These are phyloP conservation scores for Leptosomus discolor DNA, from an alignment of 2,113 vertebrate species.

Conservation along the genomic window DNA sequence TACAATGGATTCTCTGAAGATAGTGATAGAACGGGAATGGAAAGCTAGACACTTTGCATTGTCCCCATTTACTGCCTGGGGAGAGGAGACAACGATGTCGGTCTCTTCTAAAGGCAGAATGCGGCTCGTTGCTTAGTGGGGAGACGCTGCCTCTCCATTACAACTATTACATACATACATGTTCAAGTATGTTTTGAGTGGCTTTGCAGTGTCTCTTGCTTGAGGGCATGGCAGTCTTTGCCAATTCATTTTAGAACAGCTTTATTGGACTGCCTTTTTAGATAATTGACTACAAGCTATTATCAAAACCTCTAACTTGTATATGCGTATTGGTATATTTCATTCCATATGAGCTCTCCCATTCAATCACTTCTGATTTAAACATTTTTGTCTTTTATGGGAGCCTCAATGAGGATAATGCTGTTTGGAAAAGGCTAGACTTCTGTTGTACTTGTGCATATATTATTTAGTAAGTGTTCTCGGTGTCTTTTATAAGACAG, in stretches of 20 bases:
- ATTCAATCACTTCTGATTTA: background rate
- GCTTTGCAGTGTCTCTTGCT: background rate
- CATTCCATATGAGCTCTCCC: background rate
- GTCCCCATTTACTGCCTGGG: background rate
- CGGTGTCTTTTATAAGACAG: background rate
- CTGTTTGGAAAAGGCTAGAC: background rate
- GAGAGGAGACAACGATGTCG: rapidly evolving
- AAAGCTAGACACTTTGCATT: background rate
- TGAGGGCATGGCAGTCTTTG: background rate
- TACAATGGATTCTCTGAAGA: background rate
- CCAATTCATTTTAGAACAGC: background rate
- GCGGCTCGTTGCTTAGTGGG: background rate
- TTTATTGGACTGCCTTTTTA: background rate
- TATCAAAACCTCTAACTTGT: background rate
- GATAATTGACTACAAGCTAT: background rate
- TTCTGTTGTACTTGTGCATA: background rate
- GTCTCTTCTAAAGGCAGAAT: background rate
- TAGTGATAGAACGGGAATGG: background rate
- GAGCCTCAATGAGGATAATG: background rate
- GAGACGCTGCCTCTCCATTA: background rate
- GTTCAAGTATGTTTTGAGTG: background rate
- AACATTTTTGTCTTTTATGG: background rate
- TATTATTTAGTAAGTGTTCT: conserved; percentile 22
- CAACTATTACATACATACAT: rapidly evolving
- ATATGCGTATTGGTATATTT: background rate